Evolutionary conservation across 1,140 invertebrate species (phyloP).

Genomic region (Aphaenogaster rudis): DNA sequence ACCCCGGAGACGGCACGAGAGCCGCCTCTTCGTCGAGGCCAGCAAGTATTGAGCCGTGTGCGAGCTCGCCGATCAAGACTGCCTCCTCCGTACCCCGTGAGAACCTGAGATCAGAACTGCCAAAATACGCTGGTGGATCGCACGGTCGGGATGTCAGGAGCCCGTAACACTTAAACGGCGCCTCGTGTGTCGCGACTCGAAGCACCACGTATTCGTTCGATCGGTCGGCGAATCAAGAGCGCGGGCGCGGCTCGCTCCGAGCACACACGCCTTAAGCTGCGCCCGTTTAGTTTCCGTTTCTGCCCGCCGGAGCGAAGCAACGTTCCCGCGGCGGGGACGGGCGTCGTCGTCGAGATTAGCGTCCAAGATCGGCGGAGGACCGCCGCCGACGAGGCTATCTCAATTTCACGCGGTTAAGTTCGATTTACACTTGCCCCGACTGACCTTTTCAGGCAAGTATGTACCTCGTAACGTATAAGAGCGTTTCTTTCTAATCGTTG

Average conservation of each 20-base stretch:
- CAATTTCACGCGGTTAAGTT: conserved; percentile 69
- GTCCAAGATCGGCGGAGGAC: conserved; percentile 11
- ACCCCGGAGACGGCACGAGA: conserved; percentile 80
- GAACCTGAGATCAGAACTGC: conserved; percentile 75
- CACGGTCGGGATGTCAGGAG: conserved; percentile 79
- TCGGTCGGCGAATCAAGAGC: conserved; percentile 69
- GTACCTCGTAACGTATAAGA: conserved; percentile 66
- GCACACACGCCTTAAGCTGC: conserved; percentile 33
- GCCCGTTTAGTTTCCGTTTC: conserved; percentile 45
- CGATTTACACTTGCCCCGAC: conserved; percentile 76
- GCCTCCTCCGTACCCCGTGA: conserved; percentile 79
- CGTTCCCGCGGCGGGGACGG: not conserved
- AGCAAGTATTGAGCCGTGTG: conserved; percentile 83
- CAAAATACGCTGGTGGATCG: conserved; percentile 74
- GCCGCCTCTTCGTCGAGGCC: conserved; percentile 80
- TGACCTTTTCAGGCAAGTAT: conserved; percentile 75
- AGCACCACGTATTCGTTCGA: conserved; percentile 71
- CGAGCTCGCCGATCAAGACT: conserved; percentile 85
- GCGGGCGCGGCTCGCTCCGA: conserved; percentile 57
- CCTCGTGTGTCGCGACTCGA: conserved; percentile 69
- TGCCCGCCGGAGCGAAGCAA: conserved; percentile 5
- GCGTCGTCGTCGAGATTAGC: conserved; percentile 46
- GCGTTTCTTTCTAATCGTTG: conserved; percentile 54
- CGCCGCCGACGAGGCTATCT: conserved; percentile 67
- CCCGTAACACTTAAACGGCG: conserved; percentile 67